phyloP scores from a whole-genome alignment of 2,113 vertebrate genomes.

The Myiopsitta monachus region DNA sequence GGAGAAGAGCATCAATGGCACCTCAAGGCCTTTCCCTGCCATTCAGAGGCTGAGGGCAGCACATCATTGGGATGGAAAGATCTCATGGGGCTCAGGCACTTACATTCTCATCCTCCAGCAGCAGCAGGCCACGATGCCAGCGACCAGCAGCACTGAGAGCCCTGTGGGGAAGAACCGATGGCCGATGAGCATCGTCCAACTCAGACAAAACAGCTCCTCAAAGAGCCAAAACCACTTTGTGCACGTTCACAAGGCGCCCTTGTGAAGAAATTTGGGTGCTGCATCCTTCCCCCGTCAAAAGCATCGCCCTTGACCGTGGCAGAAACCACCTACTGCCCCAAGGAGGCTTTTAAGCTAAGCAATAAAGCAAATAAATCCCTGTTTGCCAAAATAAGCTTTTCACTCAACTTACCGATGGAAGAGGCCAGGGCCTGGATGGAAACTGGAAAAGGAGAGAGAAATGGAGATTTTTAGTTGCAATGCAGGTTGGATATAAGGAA shows the following conservation, averaged over 20 bases:
- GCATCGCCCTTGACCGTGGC: accelerated
- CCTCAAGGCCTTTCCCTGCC: background rate
- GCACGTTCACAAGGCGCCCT: background rate
- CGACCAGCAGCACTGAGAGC: background rate
- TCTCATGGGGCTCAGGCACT: background rate
- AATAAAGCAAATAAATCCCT: background rate
- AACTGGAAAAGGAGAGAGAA: constrained; percentile 12
- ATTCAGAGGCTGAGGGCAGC: background rate
- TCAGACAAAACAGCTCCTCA: accelerated
- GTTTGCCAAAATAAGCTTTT: background rate
- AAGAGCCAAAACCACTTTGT: accelerated
- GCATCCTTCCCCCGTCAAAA: accelerated
- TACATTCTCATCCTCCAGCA: background rate
- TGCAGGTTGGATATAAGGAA: background rate
- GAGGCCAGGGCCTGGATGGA: background rate
- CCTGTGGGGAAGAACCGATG: accelerated
- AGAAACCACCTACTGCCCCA: background rate
- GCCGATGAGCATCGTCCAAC: accelerated
- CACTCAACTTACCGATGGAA: background rate
- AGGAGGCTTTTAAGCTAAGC: background rate
- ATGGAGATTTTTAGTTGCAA: background rate
- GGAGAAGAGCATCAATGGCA: accelerated
- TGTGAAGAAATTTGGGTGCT: background rate
- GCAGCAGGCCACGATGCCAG: accelerated
- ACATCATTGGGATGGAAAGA: background rate